These are phyloP conservation scores for Eumerus sabulonum DNA, from an alignment of 2,888 invertebrate genomes.

Conservation along the genomic window DNA sequence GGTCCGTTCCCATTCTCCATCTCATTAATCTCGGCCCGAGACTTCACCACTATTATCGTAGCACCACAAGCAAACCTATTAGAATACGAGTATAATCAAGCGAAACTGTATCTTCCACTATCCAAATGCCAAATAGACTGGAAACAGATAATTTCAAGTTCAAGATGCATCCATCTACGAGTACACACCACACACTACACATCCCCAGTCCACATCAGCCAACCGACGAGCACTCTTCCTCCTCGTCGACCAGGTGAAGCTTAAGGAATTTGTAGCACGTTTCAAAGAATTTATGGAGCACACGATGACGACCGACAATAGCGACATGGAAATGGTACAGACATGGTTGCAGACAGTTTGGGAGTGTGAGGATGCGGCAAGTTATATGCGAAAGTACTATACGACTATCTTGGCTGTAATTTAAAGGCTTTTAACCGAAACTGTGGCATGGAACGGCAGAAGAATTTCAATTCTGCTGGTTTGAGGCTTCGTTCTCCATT, in stretches of 20 bases:
- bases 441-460: conserved; percentile 37
- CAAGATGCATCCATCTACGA: conserved; percentile 28
- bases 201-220: background rate
- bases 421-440: conserved; percentile 47
- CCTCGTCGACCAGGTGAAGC: background rate
- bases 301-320: conserved; percentile 12
- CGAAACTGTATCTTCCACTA: conserved; percentile 30
- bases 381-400: background rate
- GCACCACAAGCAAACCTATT: background rate
- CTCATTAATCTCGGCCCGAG: no score
- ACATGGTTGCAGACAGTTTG: background rate
- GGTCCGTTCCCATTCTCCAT: no score
- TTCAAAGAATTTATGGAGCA: conserved; percentile 22
- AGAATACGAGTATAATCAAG: conserved; percentile 33
- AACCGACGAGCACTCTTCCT: background rate
- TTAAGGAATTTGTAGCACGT: background rate
- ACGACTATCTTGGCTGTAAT: conserved; percentile 8
- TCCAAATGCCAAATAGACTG: conserved; percentile 35
- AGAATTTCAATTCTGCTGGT: conserved; percentile 41
- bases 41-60: no score
- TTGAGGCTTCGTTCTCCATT: conserved; percentile 13
- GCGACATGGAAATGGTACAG: background rate
- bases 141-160: conserved; percentile 55
- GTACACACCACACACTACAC: background rate
- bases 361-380: background rate